These are phyloP conservation scores for Cyaniris semiargus DNA, from an alignment of 2,888 invertebrate genomes.

Conservation along the genomic window DNA sequence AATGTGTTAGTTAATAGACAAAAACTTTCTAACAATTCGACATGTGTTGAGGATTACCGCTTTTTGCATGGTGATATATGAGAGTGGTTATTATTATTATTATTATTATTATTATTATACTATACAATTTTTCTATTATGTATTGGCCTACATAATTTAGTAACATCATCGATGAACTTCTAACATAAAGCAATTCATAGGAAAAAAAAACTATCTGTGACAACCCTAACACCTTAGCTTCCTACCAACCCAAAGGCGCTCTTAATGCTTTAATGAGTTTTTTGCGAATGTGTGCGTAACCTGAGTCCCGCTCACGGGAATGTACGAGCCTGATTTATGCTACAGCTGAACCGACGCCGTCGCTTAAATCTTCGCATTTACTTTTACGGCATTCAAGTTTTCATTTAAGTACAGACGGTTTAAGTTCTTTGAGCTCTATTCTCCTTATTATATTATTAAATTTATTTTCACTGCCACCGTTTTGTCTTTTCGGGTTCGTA, in stretches of 20 bases:
- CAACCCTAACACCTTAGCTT: slow-evolving; percentile 39
- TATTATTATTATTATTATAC: too few relatives aligned
- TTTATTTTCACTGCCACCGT: slow-evolving; percentile 16
- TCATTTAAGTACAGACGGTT: slow-evolving; percentile 32
- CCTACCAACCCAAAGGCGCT: slow-evolving; percentile 36
- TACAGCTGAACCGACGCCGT: slow-evolving; percentile 38
- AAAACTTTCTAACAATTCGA: too few relatives aligned
- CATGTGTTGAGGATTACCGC: too few relatives aligned
- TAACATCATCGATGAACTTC: neutral
- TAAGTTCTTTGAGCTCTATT: slow-evolving; percentile 30
- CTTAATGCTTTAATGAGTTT: slow-evolving; percentile 46
- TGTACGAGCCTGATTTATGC: slow-evolving; percentile 43
- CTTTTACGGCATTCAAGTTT: slow-evolving; percentile 39
- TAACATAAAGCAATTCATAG: too few relatives aligned
- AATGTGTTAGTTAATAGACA: too few relatives aligned
- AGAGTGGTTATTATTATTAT: too few relatives aligned
- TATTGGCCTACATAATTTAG: neutral
- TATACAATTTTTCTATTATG: too few relatives aligned
- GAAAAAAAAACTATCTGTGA: neutral
- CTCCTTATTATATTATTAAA: slow-evolving; percentile 19
- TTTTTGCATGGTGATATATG: too few relatives aligned
- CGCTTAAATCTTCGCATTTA: slow-evolving; percentile 42
- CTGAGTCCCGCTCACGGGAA: slow-evolving; percentile 39
- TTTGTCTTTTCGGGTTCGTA: neutral
- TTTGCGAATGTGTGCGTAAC: slow-evolving; percentile 41